Evolutionary conservation across 2,797 vertebrate species (phyloP).

Genomic region (Sebastes vulpes): DNA sequence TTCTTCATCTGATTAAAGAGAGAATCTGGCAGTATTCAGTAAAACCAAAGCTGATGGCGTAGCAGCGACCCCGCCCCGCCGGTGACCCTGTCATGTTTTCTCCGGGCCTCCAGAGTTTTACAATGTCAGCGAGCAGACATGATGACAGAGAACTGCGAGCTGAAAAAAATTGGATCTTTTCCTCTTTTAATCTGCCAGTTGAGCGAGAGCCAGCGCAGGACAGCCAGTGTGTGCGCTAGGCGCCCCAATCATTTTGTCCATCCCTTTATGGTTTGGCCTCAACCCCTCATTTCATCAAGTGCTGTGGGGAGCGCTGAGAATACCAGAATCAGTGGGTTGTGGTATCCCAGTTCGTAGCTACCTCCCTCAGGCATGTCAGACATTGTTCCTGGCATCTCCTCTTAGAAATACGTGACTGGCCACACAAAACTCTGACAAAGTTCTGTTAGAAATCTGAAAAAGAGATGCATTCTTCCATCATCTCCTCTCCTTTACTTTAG

Average conservation of each 20-base stretch:
- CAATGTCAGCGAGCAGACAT: slow-evolving; percentile 46
- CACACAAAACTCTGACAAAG: slow-evolving; percentile 3
- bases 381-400: slow-evolving; percentile 30
- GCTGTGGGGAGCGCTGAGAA: slow-evolving; percentile 41
- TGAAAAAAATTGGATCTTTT: slow-evolving; percentile 71
- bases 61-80: slow-evolving; percentile 27
- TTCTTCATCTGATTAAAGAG: slow-evolving; percentile 51
- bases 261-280: slow-evolving; percentile 74
- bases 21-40: slow-evolving; percentile 5
- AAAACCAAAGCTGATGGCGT: slow-evolving; percentile 9
- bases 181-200: slow-evolving; percentile 80
- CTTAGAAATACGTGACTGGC: background rate
- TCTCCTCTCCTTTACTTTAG: background rate
- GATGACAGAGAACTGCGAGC: slow-evolving; percentile 65
- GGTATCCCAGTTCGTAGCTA: slow-evolving; percentile 26
- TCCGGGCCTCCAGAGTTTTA: slow-evolving; percentile 43
- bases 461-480: background rate
- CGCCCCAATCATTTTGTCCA: slow-evolving; percentile 75
- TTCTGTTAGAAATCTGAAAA: background rate
- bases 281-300: slow-evolving; percentile 44
- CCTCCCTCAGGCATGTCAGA: slow-evolving; percentile 18
- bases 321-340: slow-evolving; percentile 32
- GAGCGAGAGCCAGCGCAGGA: slow-evolving; percentile 73
- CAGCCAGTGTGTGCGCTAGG: slow-evolving; percentile 43
- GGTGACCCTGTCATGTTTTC: slow-evolving; percentile 55